These are phyloP conservation scores for Staurois parvus DNA, from an alignment of 2,797 vertebrate species.

Conservation along the genomic window DNA sequence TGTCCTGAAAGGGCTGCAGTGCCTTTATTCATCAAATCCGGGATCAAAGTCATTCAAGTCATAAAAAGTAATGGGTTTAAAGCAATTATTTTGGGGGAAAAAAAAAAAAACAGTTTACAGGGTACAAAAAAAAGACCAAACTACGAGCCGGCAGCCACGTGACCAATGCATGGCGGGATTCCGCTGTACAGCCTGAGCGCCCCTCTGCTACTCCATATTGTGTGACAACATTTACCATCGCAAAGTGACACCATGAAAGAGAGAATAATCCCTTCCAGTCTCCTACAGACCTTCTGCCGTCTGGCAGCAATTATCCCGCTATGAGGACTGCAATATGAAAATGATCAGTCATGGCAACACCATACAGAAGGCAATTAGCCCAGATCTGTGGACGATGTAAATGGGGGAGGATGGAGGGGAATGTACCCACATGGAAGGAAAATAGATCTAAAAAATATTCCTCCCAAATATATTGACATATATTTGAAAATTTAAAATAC, in stretches of 20 bases:
- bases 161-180: neutral
- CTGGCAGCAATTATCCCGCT: constrained; percentile 35
- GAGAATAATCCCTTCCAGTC: neutral
- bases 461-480: no score
- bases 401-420: neutral
- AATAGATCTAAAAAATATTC: no score
- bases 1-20: no score
- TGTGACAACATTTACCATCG: constrained; percentile 48
- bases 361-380: constrained; percentile 34
- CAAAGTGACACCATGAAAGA: constrained; percentile 12
- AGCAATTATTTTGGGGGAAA: neutral
- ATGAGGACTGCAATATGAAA: constrained; percentile 47
- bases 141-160: neutral
- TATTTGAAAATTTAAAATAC: no score
- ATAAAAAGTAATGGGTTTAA: neutral
- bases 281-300: neutral
- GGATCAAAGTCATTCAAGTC: no score
- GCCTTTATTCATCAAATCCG: no score
- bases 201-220: neutral
- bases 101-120: no score
- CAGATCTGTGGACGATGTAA: constrained; percentile 15
- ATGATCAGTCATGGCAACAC: constrained; percentile 38
- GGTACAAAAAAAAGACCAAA: neutral
- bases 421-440: no score
- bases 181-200: neutral